Conservation (phyloP, 2,888 invertebrate species). For the Platerodrilus igneus region DNA sequence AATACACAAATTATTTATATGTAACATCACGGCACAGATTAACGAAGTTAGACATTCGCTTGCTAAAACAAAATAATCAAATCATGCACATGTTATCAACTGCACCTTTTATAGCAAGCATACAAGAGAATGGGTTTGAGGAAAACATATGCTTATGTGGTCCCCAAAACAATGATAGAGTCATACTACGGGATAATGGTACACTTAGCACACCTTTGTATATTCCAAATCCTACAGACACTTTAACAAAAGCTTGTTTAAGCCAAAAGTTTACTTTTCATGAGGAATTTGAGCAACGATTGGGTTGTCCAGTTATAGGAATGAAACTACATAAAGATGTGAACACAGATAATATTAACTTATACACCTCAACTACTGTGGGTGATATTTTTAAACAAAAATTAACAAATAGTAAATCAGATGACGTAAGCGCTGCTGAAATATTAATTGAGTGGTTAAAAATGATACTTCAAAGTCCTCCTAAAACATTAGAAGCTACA, state of each 20-base stretch:
- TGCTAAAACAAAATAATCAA: conserved; percentile 2
- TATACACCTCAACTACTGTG: conserved; percentile 13
- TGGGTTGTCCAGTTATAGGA: conserved; percentile 10
- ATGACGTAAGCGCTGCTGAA: not conserved
- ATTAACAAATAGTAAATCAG: not conserved
- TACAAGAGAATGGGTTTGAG: not conserved
- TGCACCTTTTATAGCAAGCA: conserved; percentile 12
- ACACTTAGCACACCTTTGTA: conserved; percentile 6
- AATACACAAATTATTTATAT: conserved; percentile 6
- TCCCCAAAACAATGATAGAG: conserved; percentile 6
- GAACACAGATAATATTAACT: conserved; percentile 4
- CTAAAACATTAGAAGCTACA: conserved; percentile 8
- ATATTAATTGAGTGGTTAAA: conserved; percentile 7
- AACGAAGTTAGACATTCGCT: conserved; percentile 11
- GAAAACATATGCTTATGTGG: conserved; percentile 11
- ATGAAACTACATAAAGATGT: conserved; percentile 11
- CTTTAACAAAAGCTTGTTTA: conserved; percentile 7
- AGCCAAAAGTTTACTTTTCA: conserved; percentile 1
- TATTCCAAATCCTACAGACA: conserved; percentile 10
- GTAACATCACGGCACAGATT: conserved; percentile 13
- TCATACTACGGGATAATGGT: conserved; percentile 2
- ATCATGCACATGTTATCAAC: conserved; percentile 13
- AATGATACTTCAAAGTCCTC: not conserved
- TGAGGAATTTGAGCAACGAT: conserved; percentile 6
- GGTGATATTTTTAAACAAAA: conserved; percentile 18